A percentile compares a stretch with the other conserved stretches of the same genome.
Conservation (phyloP, 2,888 invertebrate genomes). For the Campoletis raptor region DNA sequence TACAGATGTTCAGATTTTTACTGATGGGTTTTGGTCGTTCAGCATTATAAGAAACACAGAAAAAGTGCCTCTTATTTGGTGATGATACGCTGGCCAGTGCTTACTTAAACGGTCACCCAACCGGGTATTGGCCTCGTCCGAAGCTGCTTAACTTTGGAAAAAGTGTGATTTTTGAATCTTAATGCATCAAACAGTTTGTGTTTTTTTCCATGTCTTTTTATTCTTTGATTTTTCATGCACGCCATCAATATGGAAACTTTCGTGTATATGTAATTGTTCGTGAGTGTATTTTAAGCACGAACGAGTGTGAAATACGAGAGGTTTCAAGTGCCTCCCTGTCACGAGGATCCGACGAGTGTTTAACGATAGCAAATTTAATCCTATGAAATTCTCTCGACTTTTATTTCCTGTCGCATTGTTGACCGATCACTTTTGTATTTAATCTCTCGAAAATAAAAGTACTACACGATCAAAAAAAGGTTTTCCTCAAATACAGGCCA, state of each 20-base stretch:
- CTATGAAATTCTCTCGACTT: slow-evolving; percentile 13
- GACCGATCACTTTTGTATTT: slow-evolving; percentile 15
- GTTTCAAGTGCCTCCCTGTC: neutral
- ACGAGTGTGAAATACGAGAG: slow-evolving; percentile 5
- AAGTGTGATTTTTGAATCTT: neutral
- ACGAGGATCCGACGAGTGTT: neutral
- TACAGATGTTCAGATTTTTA: no score
- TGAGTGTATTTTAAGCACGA: neutral
- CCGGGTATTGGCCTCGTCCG: no score
- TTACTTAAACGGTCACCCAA: no score
- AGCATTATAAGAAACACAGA: no score
- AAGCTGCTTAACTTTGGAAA: neutral
- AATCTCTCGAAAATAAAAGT: neutral
- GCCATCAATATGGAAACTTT: no score
- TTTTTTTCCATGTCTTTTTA: neutral
- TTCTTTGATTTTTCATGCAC: neutral
- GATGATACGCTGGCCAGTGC: no score
- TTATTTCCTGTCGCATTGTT: slow-evolving; percentile 7
- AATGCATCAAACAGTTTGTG: no score
- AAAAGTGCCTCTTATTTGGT: no score
- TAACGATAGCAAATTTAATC: slow-evolving; percentile 10
- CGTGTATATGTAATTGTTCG: neutral
- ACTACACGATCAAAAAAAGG: neutral
- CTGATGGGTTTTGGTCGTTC: no score
- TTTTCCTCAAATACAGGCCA: neutral